Evolutionary conservation across 2,113 vertebrate genomes (phyloP).

Genomic region (Oncorhynchus keta): DNA sequence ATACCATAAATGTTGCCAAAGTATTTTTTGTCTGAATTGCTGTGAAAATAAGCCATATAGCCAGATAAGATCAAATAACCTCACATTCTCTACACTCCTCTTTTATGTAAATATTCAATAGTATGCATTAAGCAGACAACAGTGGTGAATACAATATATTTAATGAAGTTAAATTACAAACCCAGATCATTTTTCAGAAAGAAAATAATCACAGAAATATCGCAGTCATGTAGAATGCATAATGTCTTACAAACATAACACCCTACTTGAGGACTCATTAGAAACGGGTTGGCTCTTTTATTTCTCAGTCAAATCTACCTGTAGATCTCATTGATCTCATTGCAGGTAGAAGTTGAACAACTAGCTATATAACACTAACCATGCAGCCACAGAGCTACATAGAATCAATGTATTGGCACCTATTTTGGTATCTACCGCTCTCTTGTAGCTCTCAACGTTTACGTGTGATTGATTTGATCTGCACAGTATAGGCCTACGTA

Average conservation of each 20-base stretch:
- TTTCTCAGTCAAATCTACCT: background rate
- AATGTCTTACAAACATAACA: constrained; percentile 58
- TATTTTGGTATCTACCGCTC: background rate
- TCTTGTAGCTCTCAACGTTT: background rate
- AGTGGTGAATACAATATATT: constrained; percentile 71
- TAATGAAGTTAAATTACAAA: constrained; percentile 59
- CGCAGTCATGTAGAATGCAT: constrained; percentile 56
- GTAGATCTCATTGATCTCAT: background rate
- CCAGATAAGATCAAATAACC: background rate
- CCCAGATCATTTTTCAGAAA: constrained; percentile 56
- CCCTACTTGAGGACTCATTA: constrained; percentile 3
- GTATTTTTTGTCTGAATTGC: background rate
- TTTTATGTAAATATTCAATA: too few species aligned
- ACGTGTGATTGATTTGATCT: too few species aligned
- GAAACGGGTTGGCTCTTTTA: background rate
- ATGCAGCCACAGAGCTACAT: background rate
- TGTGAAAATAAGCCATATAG: background rate
- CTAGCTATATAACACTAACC: too few species aligned
- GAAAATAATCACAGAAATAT: constrained; percentile 67
- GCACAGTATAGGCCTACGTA: too few species aligned
- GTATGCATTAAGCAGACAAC: constrained; percentile 2
- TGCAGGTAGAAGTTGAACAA: background rate
- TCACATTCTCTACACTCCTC: background rate
- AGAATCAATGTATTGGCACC: background rate
- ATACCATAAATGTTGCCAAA: background rate